These are phyloP conservation scores for Campoplex capitator DNA, from an alignment of 2,888 invertebrate genomes.

Conservation along the genomic window DNA sequence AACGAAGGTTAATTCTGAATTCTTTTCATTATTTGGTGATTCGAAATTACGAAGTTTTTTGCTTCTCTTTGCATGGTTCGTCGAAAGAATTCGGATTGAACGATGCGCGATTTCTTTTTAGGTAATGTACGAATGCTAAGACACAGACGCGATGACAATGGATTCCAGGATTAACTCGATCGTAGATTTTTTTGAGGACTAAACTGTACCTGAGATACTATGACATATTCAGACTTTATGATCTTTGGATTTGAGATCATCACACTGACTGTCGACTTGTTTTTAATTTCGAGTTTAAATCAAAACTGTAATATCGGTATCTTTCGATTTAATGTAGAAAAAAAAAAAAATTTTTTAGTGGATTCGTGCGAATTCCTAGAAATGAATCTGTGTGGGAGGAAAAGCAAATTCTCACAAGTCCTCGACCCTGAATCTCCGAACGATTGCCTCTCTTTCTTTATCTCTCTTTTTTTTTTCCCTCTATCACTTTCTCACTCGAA, in stretches of 20 bases:
- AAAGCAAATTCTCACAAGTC: constrained; percentile 50
- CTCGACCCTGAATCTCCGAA: constrained; percentile 64
- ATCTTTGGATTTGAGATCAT: neutral
- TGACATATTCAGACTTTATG: neutral
- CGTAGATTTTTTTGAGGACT: neutral
- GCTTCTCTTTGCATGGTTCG: neutral
- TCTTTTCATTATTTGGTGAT: neutral
- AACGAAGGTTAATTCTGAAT: neutral
- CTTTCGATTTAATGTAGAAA: neutral
- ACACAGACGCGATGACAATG: neutral
- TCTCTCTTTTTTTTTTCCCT: constrained; percentile 15
- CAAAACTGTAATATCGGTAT: neutral
- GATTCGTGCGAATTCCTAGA: constrained; percentile 10
- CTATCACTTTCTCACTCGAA: constrained; percentile 41
- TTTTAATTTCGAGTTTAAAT: neutral
- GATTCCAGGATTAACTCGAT: neutral
- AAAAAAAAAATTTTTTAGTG: neutral
- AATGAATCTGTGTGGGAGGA: constrained; percentile 24
- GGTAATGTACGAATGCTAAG: neutral
- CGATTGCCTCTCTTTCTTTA: constrained; percentile 17
- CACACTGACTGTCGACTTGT: neutral
- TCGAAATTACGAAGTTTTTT: neutral
- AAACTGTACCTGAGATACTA: neutral
- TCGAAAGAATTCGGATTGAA: neutral
- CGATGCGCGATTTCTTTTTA: neutral